phyloP scores from a whole-genome alignment of 2,888 invertebrate genomes.

The Amphimallon solstitiale region DNA sequence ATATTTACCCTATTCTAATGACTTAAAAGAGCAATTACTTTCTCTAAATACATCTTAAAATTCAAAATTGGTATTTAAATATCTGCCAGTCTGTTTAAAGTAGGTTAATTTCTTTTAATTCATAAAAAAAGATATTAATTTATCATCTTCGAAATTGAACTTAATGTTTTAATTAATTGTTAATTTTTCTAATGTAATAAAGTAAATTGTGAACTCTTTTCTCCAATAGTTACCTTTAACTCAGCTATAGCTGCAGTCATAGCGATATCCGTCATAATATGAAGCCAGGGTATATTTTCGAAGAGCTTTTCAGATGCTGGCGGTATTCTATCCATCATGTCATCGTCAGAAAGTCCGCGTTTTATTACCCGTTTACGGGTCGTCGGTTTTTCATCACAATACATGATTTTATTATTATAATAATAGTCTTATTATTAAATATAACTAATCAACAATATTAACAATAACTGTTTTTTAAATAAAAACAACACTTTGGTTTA shows the following conservation, averaged over 20 bases:
- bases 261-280: slow-evolving; percentile 61
- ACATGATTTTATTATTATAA: slow-evolving; percentile 41
- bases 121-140: too few relatives aligned
- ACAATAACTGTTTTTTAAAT: slow-evolving; percentile 4
- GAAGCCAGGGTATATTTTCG: slow-evolving; percentile 59
- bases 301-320: slow-evolving; percentile 59
- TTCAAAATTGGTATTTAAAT: too few relatives aligned
- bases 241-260: slow-evolving; percentile 60
- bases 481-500: slow-evolving; percentile 24
- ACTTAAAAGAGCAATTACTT: too few relatives aligned
- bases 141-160: too few relatives aligned
- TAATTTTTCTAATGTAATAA: too few relatives aligned
- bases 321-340: slow-evolving; percentile 56
- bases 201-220: too few relatives aligned
- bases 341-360: slow-evolving; percentile 52
- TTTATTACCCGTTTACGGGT: slow-evolving; percentile 53
- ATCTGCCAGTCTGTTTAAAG: too few relatives aligned
- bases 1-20: too few relatives aligned
- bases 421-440: slow-evolving; percentile 8
- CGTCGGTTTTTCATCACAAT: slow-evolving; percentile 49
- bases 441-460: slow-evolving; percentile 4
- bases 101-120: too few relatives aligned
- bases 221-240: slow-evolving; percentile 57
- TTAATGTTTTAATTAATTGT: too few relatives aligned
- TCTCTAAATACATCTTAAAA: too few relatives aligned